Evolutionary conservation across 1,140 invertebrate genomes (phyloP), one percentile per base, ranked within the genome.

Genomic region (Brachionus asplanchnoidis): DNA sequence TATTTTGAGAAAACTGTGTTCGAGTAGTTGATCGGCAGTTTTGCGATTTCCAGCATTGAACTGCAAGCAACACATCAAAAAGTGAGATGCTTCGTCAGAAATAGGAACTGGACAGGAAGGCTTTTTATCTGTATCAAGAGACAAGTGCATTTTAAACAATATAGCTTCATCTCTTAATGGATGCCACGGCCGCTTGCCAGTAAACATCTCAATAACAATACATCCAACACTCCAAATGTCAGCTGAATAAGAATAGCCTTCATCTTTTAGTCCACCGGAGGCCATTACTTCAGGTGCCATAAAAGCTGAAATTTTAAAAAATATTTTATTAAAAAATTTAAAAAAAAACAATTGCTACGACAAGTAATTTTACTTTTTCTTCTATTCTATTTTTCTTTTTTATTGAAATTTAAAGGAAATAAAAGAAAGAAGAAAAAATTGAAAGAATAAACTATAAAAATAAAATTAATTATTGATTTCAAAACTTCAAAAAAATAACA

Each of bases 131-230:
- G n/a, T n/a, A n/a, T 56, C 46, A 14, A 0, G 1, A 2, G n/a
- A 23, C 8, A 82, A 14, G 44, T 82, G 79, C 3, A 82, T 28
- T 42, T 68, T 42, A 20, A 28, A 84, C 40, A 84, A 17, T 68
- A 46, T 68, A 17, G 7, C 14, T 26, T 70, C 23, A 32, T 84
- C 60, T 70, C 32, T 46, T 32, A 84, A 36, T 32, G 60, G 60
- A 73, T 84, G 82, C 60, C 60, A 90, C 0, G 97, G 97, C 26
- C 96, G 96, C 89, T 98, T 98, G 36, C 97, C 97, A 4, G 97
- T 99, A 1, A 97, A 97, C 97, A 99, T 99, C 92, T 99, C 97
- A 23, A 99, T 95, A 85, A 99, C 94, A 9, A 97, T 99, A 90
- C 97, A 99, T 28, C 96, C 96, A 86, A 98, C 91, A 28, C 95